Conservation (phyloP, 2,888 invertebrate genomes). For the Onthophagus sagittarius region DNA sequence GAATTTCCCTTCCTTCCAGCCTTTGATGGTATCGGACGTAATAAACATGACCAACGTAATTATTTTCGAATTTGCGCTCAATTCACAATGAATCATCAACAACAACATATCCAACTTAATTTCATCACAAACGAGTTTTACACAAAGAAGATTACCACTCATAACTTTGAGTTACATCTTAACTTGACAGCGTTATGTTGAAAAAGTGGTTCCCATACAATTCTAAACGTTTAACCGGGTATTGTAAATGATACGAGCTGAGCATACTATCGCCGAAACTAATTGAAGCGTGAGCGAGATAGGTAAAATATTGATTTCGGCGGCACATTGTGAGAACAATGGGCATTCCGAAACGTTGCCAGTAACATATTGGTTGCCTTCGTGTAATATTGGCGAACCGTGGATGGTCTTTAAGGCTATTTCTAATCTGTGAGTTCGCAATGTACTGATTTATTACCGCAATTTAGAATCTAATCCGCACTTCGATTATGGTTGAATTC, state of each 20-base stretch:
- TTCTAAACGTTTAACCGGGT: conserved; percentile 4
- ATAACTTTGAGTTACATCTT: no score
- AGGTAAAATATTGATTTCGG: conserved; percentile 19
- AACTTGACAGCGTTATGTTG: not conserved
- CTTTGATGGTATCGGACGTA: not conserved
- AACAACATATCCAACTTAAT: not conserved
- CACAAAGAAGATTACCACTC: no score
- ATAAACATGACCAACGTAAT: not conserved
- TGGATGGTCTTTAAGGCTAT: not conserved
- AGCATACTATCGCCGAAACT: conserved; percentile 19
- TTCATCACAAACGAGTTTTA: not conserved
- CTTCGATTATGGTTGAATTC: not conserved
- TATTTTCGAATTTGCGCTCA: not conserved
- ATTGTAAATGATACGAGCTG: conserved; percentile 15
- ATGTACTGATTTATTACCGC: not conserved
- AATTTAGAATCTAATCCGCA: not conserved
- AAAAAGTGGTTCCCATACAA: not conserved
- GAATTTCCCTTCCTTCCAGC: conserved; percentile 4
- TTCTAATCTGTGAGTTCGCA: not conserved
- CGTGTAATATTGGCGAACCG: not conserved
- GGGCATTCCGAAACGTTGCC: not conserved
- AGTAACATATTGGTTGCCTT: not conserved
- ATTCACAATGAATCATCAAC: not conserved
- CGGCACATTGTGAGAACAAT: not conserved
- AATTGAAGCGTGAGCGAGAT: conserved; percentile 21